Base-by-base conservation (phyloP, 1,140 invertebrate genomes). In the Ephestia elutella region DNA sequence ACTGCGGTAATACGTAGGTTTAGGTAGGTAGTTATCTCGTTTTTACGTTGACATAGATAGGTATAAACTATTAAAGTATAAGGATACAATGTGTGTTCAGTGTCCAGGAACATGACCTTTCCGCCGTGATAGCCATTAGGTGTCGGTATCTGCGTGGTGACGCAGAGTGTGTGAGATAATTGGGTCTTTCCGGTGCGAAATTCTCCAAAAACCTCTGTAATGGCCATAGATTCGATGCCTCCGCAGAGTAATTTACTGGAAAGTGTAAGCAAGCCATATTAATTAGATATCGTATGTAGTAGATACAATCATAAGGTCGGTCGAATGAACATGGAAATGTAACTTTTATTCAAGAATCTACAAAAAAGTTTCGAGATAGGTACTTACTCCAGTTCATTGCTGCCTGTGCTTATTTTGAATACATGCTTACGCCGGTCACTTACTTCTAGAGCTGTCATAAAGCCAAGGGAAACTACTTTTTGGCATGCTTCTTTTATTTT, bases 181-280 rank as follows among this genome's bases (percentile, higher is more conserved):
- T 95, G 94, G 1, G 94, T 95, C 84, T 95, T 95, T 13, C 94
- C 95, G 30, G 93, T 94, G 49, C 95, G 85, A 80, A 96, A 96
- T 86, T 97, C 96, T 0, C 96, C 96, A 87, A 97, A 97, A 20
- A 95, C 94, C 90, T 97, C 96, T 28, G 96, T 97, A 54, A 97
- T 96, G 1, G 95, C 92, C 88, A 96, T 96, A 17, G 96, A 96
- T 89, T 97, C 96, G 62, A 97, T 92, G 1, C 96, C 96, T 57
- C 96, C 95, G 30, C 90, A 91, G 28, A 97, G 80, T 28, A 96
- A 87, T 79, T 94, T 94, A 75, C 93, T 94, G 75, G 18, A 90
- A 87, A 56, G 28, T 49, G 21, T 25, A 25, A 7, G 21, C 7
- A 25, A 25, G 21, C 21, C 2, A 25, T 25, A 7, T 25, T 3